These are phyloP conservation scores for Cynaeus angustus DNA, from an alignment of 2,888 invertebrate genomes.

Conservation along the genomic window DNA sequence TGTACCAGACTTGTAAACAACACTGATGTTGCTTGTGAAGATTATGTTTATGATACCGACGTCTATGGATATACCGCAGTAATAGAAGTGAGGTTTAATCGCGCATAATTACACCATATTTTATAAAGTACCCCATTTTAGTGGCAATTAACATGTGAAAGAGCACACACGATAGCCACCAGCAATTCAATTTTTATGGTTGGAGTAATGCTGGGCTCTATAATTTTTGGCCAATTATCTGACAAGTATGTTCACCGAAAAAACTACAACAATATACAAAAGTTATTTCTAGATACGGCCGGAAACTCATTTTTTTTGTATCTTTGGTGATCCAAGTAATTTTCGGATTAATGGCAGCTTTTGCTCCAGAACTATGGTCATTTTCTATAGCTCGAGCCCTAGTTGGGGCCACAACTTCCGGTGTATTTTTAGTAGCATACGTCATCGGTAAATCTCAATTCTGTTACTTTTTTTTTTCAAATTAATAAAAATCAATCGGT, in stretches of 20 bases:
- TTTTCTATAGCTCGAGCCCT: conserved; percentile 79
- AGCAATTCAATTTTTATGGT: conserved; percentile 82
- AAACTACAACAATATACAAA: not conserved
- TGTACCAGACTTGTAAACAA: conserved; percentile 73
- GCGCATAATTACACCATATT: not conserved
- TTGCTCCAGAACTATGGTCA: conserved; percentile 80
- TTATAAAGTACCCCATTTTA: conserved; percentile 63
- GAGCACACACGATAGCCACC: conserved; percentile 77
- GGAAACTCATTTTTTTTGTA: conserved; percentile 82
- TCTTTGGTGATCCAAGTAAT: conserved; percentile 81
- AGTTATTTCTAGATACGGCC: conserved; percentile 74
- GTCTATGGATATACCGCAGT: conserved; percentile 78
- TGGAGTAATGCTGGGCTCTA: conserved; percentile 83
- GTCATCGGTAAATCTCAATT: conserved; percentile 78
- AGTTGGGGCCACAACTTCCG: conserved; percentile 84
- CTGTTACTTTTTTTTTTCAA: not conserved
- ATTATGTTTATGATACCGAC: conserved; percentile 77
- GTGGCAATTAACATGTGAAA: conserved; percentile 81
- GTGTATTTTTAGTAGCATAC: conserved; percentile 85
- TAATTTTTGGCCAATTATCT: conserved; percentile 82
- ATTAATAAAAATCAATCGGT: conserved; percentile 40
- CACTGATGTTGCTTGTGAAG: conserved; percentile 71
- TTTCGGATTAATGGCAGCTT: conserved; percentile 79
- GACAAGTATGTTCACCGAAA: conserved; percentile 71
- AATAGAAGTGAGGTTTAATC: conserved; percentile 74